A percentile compares a stretch with the other conserved stretches of the same genome.
phyloP scores from a whole-genome alignment of 2,888 invertebrate species.

The Machimus rusticus region DNA sequence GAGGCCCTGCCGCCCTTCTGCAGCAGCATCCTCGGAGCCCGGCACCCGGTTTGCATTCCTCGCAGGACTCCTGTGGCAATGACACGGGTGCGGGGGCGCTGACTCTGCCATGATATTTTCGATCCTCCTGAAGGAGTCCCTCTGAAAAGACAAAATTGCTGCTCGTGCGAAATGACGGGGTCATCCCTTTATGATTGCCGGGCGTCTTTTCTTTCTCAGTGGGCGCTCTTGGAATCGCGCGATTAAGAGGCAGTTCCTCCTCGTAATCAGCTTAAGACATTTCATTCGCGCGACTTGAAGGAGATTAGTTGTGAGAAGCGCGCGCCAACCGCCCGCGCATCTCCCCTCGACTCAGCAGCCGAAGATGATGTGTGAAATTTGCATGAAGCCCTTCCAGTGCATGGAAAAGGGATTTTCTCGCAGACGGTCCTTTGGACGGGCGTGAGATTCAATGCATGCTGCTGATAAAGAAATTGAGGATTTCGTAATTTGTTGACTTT shows the following conservation, averaged over 20 bases:
- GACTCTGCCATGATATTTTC: not conserved
- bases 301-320: not conserved
- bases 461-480: not conserved
- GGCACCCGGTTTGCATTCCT: not conserved
- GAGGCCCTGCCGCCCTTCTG: not conserved
- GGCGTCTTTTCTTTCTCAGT: not conserved
- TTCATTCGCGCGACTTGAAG: not conserved
- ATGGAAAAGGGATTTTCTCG: not conserved
- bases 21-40: not conserved
- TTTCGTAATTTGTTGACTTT: not conserved
- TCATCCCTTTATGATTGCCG: not conserved
- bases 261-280: conserved; percentile 18
- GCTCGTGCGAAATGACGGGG: not conserved
- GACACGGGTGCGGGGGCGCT: not conserved
- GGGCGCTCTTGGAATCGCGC: not conserved
- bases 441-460: not conserved
- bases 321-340: not conserved
- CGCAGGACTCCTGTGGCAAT: not conserved
- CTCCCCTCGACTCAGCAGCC: not conserved
- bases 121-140: not conserved
- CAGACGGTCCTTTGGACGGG: not conserved
- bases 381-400: not conserved
- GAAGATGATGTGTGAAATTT: not conserved
- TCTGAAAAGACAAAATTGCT: not conserved
- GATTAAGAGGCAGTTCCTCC: not conserved